Conservation (phyloP, 2,113 vertebrate genomes). For the Thalassarche chlororhynchos region DNA sequence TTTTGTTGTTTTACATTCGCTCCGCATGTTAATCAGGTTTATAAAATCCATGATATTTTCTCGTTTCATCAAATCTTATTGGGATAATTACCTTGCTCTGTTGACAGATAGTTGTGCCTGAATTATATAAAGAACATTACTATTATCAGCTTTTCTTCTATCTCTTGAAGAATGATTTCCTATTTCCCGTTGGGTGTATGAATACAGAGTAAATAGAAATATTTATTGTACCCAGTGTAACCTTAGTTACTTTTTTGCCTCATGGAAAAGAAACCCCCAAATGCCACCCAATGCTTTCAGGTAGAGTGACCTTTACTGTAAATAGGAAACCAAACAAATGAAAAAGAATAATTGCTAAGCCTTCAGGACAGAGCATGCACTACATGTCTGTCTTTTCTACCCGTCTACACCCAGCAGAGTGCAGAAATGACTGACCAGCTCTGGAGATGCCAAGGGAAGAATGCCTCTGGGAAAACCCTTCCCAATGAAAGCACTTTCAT, state of each 20-base stretch:
- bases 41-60: constrained; percentile 40
- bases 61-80: constrained; percentile 36
- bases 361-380: background rate
- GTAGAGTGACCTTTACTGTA: background rate
- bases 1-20: constrained; percentile 45
- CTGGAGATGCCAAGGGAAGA: background rate
- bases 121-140: constrained; percentile 3
- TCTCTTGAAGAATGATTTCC: background rate
- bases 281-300: background rate
- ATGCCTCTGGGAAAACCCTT: background rate
- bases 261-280: background rate
- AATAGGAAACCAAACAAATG: background rate
- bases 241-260: background rate
- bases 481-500: background rate
- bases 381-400: background rate
- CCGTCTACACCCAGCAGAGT: background rate
- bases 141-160: background rate
- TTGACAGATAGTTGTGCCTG: constrained; percentile 51
- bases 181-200: background rate
- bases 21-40: constrained; percentile 50
- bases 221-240: background rate
- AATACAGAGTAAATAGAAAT: background rate
- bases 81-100: constrained; percentile 60
- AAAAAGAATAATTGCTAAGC: background rate
- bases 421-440: background rate